A percentile compares a stretch with the other conserved stretches of the same genome.
phyloP scores from a whole-genome alignment of 2,797 vertebrate species.

The Gastrophryne carolinensis region DNA sequence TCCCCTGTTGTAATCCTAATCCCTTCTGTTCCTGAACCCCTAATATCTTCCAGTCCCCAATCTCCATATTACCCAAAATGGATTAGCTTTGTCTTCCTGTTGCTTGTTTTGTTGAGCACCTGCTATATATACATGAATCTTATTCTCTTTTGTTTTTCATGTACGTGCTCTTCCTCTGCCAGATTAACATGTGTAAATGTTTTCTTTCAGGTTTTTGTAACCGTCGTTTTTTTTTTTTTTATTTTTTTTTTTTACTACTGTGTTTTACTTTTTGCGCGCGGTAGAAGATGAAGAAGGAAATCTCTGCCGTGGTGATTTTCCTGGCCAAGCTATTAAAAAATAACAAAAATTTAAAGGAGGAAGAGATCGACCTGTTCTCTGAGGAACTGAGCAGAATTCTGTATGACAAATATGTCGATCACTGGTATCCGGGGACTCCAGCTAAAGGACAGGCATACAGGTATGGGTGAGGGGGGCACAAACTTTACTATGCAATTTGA shows the following conservation, averaged over 20 bases:
- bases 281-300: slow-evolving; percentile 48
- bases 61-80: too few relatives aligned
- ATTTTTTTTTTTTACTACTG: neutral
- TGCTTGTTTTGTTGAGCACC: too few relatives aligned
- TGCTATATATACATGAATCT: too few relatives aligned
- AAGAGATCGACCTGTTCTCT: slow-evolving; percentile 35
- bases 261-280: neutral
- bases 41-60: too few relatives aligned
- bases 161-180: too few relatives aligned
- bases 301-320: slow-evolving; percentile 32
- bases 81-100: too few relatives aligned
- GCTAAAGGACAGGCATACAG: slow-evolving; percentile 37
- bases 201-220: slow-evolving; percentile 2
- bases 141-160: too few relatives aligned
- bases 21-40: too few relatives aligned
- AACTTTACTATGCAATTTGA: too few relatives aligned
- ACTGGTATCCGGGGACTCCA: slow-evolving; percentile 35
- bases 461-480: neutral
- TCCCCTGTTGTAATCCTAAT: too few relatives aligned
- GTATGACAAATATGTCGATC: slow-evolving; percentile 30
- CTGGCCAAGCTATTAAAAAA: slow-evolving; percentile 29
- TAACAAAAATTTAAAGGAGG: slow-evolving; percentile 6
- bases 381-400: slow-evolving; percentile 27
- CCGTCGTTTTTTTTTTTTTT: neutral
- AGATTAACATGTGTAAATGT: too few relatives aligned